phyloP scores from a whole-genome alignment of 2,797 vertebrate genomes.

The Chromis chromis region DNA sequence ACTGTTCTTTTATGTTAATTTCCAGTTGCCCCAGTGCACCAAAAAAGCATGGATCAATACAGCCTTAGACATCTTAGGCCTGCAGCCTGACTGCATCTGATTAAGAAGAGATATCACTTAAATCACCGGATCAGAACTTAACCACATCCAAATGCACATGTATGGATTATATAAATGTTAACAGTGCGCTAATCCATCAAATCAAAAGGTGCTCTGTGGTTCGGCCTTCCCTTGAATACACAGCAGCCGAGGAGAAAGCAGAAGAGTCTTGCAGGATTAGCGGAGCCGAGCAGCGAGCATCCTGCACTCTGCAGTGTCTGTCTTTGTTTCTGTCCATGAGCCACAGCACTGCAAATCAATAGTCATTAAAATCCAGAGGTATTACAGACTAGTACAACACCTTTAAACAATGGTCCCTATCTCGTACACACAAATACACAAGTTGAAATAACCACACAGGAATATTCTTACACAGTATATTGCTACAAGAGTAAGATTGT shows the following conservation, averaged over 20 bases:
- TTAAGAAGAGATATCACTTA: background rate
- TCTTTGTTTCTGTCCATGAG: slow-evolving; percentile 16
- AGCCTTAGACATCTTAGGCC: background rate
- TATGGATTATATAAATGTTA: too few relatives aligned
- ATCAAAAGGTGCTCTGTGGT: slow-evolving; percentile 1
- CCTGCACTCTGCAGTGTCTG: background rate
- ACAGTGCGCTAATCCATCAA: too few relatives aligned
- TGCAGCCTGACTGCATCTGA: background rate
- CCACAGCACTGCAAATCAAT: slow-evolving; percentile 9
- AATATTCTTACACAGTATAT: slow-evolving; percentile 64
- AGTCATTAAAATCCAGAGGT: slow-evolving; percentile 18
- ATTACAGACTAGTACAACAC: slow-evolving; percentile 16
- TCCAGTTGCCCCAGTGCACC: too few relatives aligned
- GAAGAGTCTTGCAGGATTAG: background rate
- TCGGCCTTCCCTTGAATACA: slow-evolving; percentile 13
- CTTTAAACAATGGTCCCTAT: slow-evolving; percentile 17
- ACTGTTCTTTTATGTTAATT: too few relatives aligned
- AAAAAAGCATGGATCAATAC: background rate
- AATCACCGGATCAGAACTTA: too few relatives aligned
- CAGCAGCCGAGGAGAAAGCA: slow-evolving; percentile 45
- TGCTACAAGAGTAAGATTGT: slow-evolving; percentile 71
- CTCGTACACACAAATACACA: slow-evolving; percentile 21
- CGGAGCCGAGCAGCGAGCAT: background rate
- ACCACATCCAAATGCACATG: too few relatives aligned
- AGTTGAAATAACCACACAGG: slow-evolving; percentile 56